A percentile compares a stretch with the other conserved stretches of the same genome.
phyloP scores from a whole-genome alignment of 1,140 invertebrate genomes.

The Brachionus sp. region DNA sequence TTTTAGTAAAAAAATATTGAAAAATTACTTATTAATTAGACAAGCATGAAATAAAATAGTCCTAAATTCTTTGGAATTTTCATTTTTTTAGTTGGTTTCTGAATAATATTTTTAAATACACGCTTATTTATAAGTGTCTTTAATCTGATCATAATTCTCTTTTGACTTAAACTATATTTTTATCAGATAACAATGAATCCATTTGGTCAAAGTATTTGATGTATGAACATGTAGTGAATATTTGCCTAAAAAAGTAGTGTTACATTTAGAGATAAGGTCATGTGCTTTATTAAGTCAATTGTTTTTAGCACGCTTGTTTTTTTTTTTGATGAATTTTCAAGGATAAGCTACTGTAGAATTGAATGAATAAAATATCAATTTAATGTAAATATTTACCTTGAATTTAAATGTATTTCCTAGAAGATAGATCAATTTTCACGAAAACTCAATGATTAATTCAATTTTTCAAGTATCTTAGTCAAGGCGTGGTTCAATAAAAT shows the following conservation, averaged over 20 bases:
- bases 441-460: not conserved
- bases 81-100: not conserved
- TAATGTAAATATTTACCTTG: conserved; percentile 4
- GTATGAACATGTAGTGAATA: not conserved
- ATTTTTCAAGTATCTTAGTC: not conserved
- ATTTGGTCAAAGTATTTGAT: not conserved
- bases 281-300: conserved; percentile 4
- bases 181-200: not conserved
- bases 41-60: not conserved
- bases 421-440: conserved; percentile 8
- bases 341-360: not conserved
- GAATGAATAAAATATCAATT: not conserved
- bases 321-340: not conserved
- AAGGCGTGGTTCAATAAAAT: not conserved
- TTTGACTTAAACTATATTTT: not conserved
- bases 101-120: not conserved
- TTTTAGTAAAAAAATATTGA: not conserved
- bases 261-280: conserved; percentile 18
- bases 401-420: not conserved
- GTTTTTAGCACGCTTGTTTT: conserved; percentile 16
- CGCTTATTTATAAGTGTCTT: not conserved
- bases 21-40: conserved; percentile 14
- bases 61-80: not conserved
- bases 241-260: not conserved
- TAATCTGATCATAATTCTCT: not conserved